Percentiles rank a stretch among this genome's conserved stretches.
These are phyloP conservation scores for Mionectes olivaceus DNA, from an alignment of 2,797 vertebrate genomes.

Conservation along the genomic window DNA sequence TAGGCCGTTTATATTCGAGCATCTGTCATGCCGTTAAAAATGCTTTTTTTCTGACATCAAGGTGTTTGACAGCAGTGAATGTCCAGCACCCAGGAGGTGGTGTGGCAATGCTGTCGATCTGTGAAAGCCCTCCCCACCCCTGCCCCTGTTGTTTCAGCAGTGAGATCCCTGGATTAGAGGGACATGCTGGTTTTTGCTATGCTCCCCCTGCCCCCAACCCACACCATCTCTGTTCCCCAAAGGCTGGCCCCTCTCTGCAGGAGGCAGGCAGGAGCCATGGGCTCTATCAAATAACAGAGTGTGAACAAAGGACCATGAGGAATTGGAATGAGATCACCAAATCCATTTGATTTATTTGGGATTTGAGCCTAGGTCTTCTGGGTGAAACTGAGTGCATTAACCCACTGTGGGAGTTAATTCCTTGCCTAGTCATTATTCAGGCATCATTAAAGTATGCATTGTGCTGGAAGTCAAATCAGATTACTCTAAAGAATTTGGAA, in stretches of 20 bases:
- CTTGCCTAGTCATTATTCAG: conserved; percentile 48
- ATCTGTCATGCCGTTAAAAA: background rate
- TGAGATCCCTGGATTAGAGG: background rate
- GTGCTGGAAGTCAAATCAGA: conserved; percentile 61
- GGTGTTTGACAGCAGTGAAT: background rate
- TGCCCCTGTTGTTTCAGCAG: background rate
- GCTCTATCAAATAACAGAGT: background rate
- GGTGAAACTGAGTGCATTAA: conserved; percentile 47
- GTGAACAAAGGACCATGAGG: background rate
- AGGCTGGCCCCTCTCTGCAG: background rate
- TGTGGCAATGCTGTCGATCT: background rate
- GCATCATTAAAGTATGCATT: conserved; percentile 53
- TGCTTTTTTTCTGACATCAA: background rate
- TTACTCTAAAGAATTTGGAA: conserved; percentile 61
- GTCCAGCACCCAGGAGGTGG: background rate
- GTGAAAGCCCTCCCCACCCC: background rate
- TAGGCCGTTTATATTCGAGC: background rate
- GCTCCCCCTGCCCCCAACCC: background rate
- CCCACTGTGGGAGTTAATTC: conserved; percentile 53
- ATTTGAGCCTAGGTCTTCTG: conserved; percentile 36
- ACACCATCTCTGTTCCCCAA: background rate
- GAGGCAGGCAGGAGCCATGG: background rate
- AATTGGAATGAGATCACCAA: conserved; percentile 50
- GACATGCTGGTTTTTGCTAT: background rate
- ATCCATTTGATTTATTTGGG: conserved; percentile 29